Percentiles rank a stretch among this genome's conserved stretches.
Evolutionary conservation across 2,797 vertebrate species (phyloP).

Genomic region (Sternarchorhynchus goeldii): DNA sequence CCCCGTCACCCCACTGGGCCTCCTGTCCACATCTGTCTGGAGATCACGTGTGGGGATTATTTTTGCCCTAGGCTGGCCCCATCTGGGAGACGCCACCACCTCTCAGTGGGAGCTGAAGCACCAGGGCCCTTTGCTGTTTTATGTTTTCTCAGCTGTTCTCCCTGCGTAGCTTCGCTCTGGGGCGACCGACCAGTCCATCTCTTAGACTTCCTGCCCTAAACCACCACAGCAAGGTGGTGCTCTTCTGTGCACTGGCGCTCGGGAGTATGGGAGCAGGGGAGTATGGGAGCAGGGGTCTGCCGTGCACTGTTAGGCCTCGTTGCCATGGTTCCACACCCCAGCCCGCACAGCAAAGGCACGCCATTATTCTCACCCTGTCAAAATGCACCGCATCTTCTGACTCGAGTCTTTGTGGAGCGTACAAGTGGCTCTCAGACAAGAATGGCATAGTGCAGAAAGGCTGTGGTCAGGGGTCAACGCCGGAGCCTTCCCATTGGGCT

Average conservation of each 20-base stretch:
- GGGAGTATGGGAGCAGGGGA: slow-evolving; percentile 23
- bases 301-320: slow-evolving; percentile 65
- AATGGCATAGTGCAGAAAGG: slow-evolving; percentile 71
- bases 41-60: slow-evolving; percentile 53
- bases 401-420: slow-evolving; percentile 75
- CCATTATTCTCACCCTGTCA: slow-evolving; percentile 71
- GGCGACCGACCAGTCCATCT: slow-evolving; percentile 31
- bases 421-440: slow-evolving; percentile 82
- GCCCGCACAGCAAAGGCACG: slow-evolving; percentile 67
- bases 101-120: slow-evolving; percentile 66
- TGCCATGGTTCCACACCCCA: slow-evolving; percentile 80
- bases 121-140: slow-evolving; percentile 69
- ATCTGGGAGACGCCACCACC: slow-evolving; percentile 63
- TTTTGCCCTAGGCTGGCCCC: slow-evolving; percentile 54
- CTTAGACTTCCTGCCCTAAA: slow-evolving; percentile 73
- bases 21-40: slow-evolving; percentile 74
- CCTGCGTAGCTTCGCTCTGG: slow-evolving; percentile 62
- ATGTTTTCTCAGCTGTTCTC: slow-evolving; percentile 29
- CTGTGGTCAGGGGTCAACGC: slow-evolving; percentile 78
- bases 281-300: slow-evolving; percentile 59
- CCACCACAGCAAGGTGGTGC: slow-evolving; percentile 66
- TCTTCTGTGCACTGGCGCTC: slow-evolving; percentile 67
- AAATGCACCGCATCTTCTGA: slow-evolving; percentile 73
- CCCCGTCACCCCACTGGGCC: slow-evolving; percentile 52
- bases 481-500: slow-evolving; percentile 68